Evolutionary conservation across 2,888 invertebrate genomes (phyloP).

Genomic region (Perizoma flavofasciatum): DNA sequence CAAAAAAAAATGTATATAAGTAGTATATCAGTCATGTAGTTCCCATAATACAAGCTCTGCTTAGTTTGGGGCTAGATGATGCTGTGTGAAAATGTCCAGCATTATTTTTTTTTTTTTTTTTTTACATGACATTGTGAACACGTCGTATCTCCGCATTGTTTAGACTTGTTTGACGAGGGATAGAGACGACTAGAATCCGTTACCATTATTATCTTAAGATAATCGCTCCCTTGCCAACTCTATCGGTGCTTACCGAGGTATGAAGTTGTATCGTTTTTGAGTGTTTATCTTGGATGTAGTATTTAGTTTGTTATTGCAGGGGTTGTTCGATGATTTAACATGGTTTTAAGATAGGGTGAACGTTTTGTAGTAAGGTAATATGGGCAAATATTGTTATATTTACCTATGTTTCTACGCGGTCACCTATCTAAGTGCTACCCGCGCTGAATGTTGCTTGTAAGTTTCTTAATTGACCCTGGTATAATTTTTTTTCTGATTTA

Average conservation of each 20-base stretch:
- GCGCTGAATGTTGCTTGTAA: too few species aligned
- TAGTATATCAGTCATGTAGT: too few species aligned
- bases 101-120: too few species aligned
- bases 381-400: too few species aligned
- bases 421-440: too few species aligned
- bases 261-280: slow-evolving; percentile 3
- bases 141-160: slow-evolving; percentile 40
- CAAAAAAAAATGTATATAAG: too few species aligned
- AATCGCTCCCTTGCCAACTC: slow-evolving; percentile 21
- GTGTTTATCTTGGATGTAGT: slow-evolving; percentile 8
- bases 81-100: too few species aligned
- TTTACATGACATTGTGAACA: not conserved
- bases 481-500: not conserved
- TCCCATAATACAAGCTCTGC: too few species aligned
- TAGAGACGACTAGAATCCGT: slow-evolving; percentile 34
- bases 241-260: not conserved
- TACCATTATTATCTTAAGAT: slow-evolving; percentile 41
- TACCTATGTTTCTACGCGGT: too few species aligned
- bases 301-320: slow-evolving; percentile 5
- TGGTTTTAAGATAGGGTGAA: slow-evolving; percentile 1
- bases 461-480: too few species aligned
- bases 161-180: slow-evolving; percentile 43
- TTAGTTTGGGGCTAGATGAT: too few species aligned
- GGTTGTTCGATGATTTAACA: slow-evolving; percentile 1
- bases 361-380: not conserved